Percentiles rank a stretch among this genome's conserved stretches.
Evolutionary conservation across 2,113 vertebrate species (phyloP).

Genomic region (Choloepus hoffmanni): DNA sequence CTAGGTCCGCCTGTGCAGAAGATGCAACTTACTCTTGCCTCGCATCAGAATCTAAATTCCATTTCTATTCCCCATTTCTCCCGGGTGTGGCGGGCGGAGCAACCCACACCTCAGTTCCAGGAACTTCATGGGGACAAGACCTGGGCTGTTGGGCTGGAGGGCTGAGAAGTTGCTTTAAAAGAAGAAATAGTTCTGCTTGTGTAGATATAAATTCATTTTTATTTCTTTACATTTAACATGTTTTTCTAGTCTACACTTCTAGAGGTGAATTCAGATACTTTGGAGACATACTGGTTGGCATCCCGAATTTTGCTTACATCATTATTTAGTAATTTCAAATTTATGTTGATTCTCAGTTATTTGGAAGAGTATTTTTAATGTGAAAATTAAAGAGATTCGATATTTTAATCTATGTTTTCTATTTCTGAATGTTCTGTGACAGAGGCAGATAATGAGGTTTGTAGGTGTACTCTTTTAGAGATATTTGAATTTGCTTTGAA

Average conservation of each 20-base stretch:
- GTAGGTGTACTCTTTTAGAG: not conserved
- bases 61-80: not conserved
- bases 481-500: not conserved
- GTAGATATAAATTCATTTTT: not conserved
- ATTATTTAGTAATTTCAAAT: not conserved
- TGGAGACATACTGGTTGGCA: not conserved
- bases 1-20: not conserved
- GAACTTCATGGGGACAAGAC: not conserved
- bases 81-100: too few species aligned
- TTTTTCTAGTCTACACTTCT: not conserved
- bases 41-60: not conserved
- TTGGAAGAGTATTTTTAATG: not conserved
- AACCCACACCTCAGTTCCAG: not conserved
- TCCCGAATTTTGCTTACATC: not conserved
- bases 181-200: not conserved
- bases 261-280: not conserved
- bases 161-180: not conserved
- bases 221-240: not conserved
- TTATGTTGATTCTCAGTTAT: not conserved
- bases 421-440: not conserved
- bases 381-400: too few species aligned
- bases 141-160: too few species aligned
- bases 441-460: not conserved
- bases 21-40: too few species aligned
- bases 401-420: not conserved